phyloP scores from a whole-genome alignment of 1,140 invertebrate species.

The Phthorimaea operculella region DNA sequence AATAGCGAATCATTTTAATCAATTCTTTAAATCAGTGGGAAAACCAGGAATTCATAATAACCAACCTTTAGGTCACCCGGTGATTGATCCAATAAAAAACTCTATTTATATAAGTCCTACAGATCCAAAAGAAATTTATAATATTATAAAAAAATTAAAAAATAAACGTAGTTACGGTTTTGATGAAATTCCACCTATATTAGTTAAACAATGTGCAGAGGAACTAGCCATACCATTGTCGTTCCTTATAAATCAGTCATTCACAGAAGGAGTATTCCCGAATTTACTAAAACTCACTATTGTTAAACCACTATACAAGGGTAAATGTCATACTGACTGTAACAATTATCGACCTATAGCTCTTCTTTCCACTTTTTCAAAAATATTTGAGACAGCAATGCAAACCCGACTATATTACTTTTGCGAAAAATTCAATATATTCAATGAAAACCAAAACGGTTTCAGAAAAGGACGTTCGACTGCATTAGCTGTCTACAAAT shows the following conservation, averaged over 20 bases:
- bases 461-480: conserved; percentile 8
- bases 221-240: conserved; percentile 1
- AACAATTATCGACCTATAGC: conserved; percentile 7
- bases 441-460: conserved; percentile 1
- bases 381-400: conserved; percentile 6
- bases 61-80: background rate
- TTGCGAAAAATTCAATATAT: conserved; percentile 1
- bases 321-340: background rate
- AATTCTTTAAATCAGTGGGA: conserved; percentile 5
- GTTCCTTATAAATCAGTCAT: background rate
- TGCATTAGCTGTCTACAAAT: conserved; percentile 5
- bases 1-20: conserved; percentile 6
- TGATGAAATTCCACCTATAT: conserved; percentile 2
- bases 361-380: conserved; percentile 1
- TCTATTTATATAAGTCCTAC: conserved; percentile 1
- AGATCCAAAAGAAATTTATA: background rate
- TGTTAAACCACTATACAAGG: background rate
- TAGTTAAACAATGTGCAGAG: conserved; percentile 5
- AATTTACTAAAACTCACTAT: background rate
- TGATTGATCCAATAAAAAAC: background rate
- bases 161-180: conserved; percentile 7
- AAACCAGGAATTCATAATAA: background rate
- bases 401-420: background rate
- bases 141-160: conserved; percentile 5
- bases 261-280: background rate